A percentile compares a stretch with the other conserved stretches of the same genome.
Conservation (phyloP, 2,797 vertebrate genomes). For the Gallinago nigripennis region DNA sequence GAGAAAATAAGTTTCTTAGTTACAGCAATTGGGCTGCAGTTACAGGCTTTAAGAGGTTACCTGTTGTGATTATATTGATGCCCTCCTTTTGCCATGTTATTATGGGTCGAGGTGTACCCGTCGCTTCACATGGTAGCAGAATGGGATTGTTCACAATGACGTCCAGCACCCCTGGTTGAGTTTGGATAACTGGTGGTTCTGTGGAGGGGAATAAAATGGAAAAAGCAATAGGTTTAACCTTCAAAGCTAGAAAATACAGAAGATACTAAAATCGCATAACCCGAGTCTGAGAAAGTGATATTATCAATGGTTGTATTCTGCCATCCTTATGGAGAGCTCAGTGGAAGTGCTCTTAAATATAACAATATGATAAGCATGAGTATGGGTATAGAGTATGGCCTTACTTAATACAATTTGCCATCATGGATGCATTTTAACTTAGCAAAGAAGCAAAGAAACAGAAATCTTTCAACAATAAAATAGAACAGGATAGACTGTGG, state of each 20-base stretch:
- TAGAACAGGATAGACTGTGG: not conserved
- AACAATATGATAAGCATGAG: not conserved
- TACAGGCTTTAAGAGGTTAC: conserved; percentile 59
- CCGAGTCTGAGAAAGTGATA: not conserved
- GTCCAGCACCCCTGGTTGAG: conserved; percentile 83
- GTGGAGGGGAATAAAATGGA: not conserved
- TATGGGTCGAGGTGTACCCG: conserved; percentile 87
- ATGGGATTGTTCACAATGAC: conserved; percentile 90
- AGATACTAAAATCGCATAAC: not conserved
- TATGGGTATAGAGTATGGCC: not conserved
- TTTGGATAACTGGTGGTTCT: conserved; percentile 90
- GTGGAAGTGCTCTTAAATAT: not conserved
- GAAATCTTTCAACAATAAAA: not conserved
- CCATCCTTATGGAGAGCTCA: not conserved
- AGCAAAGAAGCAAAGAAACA: not conserved
- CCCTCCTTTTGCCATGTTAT: conserved; percentile 98
- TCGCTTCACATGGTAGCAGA: conserved; percentile 87
- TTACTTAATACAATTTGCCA: not conserved
- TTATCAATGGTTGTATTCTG: not conserved
- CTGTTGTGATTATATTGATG: conserved; percentile 85
- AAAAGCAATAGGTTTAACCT: not conserved
- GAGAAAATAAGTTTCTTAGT: not conserved
- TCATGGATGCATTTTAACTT: not conserved
- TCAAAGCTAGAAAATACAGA: not conserved
- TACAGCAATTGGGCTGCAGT: not conserved